Conservation (phyloP, 64 coral and sea anemone genomes). For the Actinia tenebrosa region DNA sequence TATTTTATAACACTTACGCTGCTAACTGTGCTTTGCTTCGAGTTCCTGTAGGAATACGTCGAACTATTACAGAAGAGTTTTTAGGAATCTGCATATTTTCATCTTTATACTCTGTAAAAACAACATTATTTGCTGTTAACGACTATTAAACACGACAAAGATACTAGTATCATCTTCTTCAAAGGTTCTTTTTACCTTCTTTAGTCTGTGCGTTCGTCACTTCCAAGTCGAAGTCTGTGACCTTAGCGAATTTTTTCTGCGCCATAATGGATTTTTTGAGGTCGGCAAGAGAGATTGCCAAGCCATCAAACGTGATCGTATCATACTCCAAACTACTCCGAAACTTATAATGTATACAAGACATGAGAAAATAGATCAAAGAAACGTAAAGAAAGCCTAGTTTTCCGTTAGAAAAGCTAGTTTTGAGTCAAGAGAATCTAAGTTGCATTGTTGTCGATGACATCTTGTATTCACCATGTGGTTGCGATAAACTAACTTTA, state of each 20-base stretch:
- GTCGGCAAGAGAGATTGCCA: conserved; percentile 92
- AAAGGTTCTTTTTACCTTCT: conserved; percentile 58
- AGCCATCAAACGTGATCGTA: conserved; percentile 93
- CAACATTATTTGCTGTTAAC: neutral
- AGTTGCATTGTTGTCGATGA: neutral
- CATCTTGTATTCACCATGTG: conserved; percentile 7
- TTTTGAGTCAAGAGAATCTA: neutral
- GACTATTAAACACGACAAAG: neutral
- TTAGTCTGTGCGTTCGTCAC: conserved; percentile 97
- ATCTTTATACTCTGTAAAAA: conserved; percentile 79
- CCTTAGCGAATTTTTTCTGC: conserved; percentile 94
- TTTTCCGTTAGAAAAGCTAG: neutral
- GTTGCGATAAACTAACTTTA: neutral
- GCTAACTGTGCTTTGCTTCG: conserved; percentile 87
- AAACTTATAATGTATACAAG: conserved; percentile 99
- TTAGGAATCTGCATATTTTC: conserved; percentile 87
- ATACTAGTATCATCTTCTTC: neutral
- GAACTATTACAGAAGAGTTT: conserved; percentile 90
- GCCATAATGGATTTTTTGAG: conserved; percentile 93
- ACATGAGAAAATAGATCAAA: conserved; percentile 45
- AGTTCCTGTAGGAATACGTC: conserved; percentile 87
- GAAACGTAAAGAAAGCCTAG: neutral
- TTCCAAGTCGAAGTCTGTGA: conserved; percentile 96
- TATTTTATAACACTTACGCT: conserved; percentile 57
- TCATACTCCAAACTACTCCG: conserved; percentile 97